Percentiles rank a stretch among this genome's conserved stretches.
Evolutionary conservation across 1,140 invertebrate genomes (phyloP).

Genomic region (Euura saliciscinereae): DNA sequence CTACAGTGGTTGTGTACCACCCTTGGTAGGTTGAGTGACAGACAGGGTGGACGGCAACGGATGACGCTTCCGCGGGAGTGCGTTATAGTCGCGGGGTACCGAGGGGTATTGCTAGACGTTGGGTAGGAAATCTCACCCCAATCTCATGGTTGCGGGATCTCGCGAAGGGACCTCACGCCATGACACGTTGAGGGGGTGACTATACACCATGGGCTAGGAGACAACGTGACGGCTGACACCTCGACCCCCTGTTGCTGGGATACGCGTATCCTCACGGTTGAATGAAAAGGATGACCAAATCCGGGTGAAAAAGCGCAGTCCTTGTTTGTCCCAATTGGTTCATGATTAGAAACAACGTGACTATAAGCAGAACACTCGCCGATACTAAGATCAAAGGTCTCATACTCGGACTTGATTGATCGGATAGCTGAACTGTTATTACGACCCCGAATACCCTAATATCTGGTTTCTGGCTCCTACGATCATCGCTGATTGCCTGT

Average conservation of each 20-base stretch:
- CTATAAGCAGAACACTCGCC: no score
- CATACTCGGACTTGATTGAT: no score
- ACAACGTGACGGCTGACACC: slow-evolving; percentile 11
- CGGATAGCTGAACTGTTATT: background rate
- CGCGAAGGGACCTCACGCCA: background rate
- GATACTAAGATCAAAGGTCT: no score
- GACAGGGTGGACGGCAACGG: slow-evolving; percentile 34
- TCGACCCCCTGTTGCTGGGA: background rate
- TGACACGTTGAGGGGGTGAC: background rate
- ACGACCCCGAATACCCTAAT: background rate
- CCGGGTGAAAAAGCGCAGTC: slow-evolving; percentile 22
- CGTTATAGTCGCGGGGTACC: slow-evolving; percentile 33
- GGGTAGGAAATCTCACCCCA: slow-evolving; percentile 10
- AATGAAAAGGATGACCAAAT: background rate
- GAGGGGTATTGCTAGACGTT: background rate
- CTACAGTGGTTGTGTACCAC: slow-evolving; percentile 39
- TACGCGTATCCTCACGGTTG: background rate
- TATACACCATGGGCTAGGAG: background rate
- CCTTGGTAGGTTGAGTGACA: slow-evolving; percentile 47
- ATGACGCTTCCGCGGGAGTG: background rate
- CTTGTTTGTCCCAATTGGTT: slow-evolving; percentile 6
- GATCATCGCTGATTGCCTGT: background rate
- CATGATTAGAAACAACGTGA: no score
- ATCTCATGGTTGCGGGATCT: background rate
- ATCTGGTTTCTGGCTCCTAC: background rate